A percentile compares a stretch with the other conserved stretches of the same genome.
phyloP scores from a whole-genome alignment of 2,888 invertebrate species.

The Andrena marginata region DNA sequence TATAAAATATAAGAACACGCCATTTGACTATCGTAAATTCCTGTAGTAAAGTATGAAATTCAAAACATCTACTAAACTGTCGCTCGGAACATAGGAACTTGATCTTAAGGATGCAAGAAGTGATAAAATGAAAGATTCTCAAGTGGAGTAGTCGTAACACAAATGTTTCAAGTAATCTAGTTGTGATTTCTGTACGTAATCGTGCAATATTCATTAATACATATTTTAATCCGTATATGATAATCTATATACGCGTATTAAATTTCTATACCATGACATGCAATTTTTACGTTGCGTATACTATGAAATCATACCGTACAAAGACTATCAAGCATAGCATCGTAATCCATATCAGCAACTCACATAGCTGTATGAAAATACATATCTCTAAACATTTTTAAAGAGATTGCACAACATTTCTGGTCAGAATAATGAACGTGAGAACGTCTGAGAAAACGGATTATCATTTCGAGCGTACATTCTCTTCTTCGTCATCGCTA shows the following conservation, averaged over 20 bases:
- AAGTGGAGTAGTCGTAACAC: constrained; percentile 23
- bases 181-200: constrained; percentile 36
- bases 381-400: constrained; percentile 56
- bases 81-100: constrained; percentile 61
- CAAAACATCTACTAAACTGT: constrained; percentile 29
- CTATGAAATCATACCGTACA: constrained; percentile 63
- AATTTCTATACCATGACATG: constrained; percentile 53
- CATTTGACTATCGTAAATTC: constrained; percentile 28
- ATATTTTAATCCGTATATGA: constrained; percentile 52
- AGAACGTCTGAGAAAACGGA: constrained; percentile 27
- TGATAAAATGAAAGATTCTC: constrained; percentile 32
- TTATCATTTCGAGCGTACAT: constrained; percentile 80
- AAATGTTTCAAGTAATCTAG: constrained; percentile 43
- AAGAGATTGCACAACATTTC: constrained; percentile 65
- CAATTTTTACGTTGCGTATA: constrained; percentile 58
- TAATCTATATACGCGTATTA: constrained; percentile 47
- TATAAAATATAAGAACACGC: constrained; percentile 33
- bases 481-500: constrained; percentile 83
- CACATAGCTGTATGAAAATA: constrained; percentile 65
- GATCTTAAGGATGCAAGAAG: constrained; percentile 35
- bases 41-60: constrained; percentile 34
- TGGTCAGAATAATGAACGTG: constrained; percentile 64
- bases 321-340: constrained; percentile 64
- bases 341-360: constrained; percentile 57
- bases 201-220: constrained; percentile 38